phyloP scores from a whole-genome alignment of 2,113 vertebrate genomes.

The Andinoacara biseriatus region DNA sequence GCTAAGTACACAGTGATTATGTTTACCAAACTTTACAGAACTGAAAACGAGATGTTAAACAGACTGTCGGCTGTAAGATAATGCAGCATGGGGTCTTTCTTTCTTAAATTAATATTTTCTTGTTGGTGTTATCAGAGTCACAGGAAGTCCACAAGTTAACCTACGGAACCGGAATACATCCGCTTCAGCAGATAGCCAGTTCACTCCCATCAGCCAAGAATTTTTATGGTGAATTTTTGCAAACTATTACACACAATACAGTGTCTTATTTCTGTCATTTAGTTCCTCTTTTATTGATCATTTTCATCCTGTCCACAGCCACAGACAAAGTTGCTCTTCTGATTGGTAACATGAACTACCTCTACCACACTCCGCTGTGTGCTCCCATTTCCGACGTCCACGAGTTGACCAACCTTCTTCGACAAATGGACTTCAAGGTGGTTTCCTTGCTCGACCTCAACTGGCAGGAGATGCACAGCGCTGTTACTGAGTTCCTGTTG shows the following conservation, averaged over 20 bases:
- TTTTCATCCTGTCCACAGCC: conserved; percentile 67
- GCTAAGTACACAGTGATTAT: neutral
- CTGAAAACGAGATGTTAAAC: neutral
- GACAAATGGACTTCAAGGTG: conserved; percentile 89
- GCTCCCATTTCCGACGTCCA: conserved; percentile 88
- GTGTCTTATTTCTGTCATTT: no score
- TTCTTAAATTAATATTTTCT: neutral
- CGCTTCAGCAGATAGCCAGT: neutral
- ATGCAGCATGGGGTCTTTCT: neutral
- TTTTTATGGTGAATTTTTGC: conserved; percentile 66
- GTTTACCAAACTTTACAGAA: neutral
- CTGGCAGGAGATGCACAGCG: conserved; percentile 88
- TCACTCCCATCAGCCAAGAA: conserved; percentile 4
- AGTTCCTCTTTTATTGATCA: neutral
- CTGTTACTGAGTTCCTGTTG: conserved; percentile 85
- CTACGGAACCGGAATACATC: neutral
- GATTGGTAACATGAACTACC: conserved; percentile 89
- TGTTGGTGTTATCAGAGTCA: conserved; percentile 19
- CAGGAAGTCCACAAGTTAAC: conserved; percentile 9
- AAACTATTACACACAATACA: neutral
- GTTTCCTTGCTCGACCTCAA: conserved; percentile 87
- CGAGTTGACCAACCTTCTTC: conserved; percentile 82
- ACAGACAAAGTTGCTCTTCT: conserved; percentile 91
- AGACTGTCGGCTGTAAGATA: neutral
- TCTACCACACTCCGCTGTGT: conserved; percentile 81